A percentile compares a stretch with the other conserved stretches of the same genome.
Conservation (phyloP, 1,140 invertebrate species). For the Calycopis cecrops region DNA sequence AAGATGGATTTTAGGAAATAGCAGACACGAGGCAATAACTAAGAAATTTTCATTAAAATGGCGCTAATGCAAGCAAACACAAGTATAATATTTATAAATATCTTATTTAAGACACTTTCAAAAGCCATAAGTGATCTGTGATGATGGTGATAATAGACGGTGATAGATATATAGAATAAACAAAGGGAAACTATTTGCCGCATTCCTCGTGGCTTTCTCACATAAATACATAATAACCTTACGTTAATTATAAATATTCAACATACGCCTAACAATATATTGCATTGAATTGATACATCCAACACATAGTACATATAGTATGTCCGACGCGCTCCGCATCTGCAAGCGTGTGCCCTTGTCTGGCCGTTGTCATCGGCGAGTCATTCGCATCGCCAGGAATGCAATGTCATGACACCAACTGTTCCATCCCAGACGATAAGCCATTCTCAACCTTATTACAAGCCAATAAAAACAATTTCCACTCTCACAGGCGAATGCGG, state of each 20-base stretch:
- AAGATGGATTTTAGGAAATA: too few relatives aligned
- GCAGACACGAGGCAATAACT: too few relatives aligned
- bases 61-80: too few relatives aligned
- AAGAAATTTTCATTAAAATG: too few relatives aligned
- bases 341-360: slow-evolving; percentile 64
- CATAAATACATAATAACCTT: slow-evolving; percentile 15
- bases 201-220: slow-evolving; percentile 3
- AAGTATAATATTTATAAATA: too few relatives aligned
- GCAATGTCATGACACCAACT: slow-evolving; percentile 65
- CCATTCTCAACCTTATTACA: slow-evolving; percentile 20
- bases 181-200: slow-evolving; percentile 4
- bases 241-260: slow-evolving; percentile 16
- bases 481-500: background rate
- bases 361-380: slow-evolving; percentile 66
- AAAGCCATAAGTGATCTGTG: too few relatives aligned
- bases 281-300: slow-evolving; percentile 13
- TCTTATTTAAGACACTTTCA: too few relatives aligned
- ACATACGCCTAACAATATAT: slow-evolving; percentile 8
- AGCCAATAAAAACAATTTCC: slow-evolving; percentile 22
- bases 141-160: too few relatives aligned
- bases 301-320: slow-evolving; percentile 1
- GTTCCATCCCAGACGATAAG: slow-evolving; percentile 24
- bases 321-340: slow-evolving; percentile 37
- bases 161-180: background rate
- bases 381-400: slow-evolving; percentile 67